These are phyloP conservation scores for Chouioia cunea DNA, from an alignment of 2,888 invertebrate species.

Conservation along the genomic window DNA sequence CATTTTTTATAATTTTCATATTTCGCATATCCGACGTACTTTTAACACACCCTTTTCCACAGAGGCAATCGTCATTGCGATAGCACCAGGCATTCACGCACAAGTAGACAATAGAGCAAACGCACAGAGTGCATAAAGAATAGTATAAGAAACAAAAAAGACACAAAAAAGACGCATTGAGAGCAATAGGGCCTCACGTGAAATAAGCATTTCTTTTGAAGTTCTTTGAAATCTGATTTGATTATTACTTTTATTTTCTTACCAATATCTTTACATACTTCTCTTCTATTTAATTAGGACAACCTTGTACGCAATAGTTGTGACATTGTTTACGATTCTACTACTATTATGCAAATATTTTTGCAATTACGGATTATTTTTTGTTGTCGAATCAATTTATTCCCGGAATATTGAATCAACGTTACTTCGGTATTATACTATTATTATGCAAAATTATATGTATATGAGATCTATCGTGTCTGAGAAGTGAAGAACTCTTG, in stretches of 20 bases:
- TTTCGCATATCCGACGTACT: neutral
- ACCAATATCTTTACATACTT: no score
- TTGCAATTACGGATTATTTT: neutral
- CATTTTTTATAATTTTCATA: constrained; percentile 7
- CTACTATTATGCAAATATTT: constrained; percentile 24
- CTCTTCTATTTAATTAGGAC: no score
- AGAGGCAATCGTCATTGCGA: constrained; percentile 8
- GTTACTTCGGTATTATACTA: no score
- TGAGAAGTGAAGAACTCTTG: neutral
- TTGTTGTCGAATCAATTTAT: no score
- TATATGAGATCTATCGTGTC: neutral
- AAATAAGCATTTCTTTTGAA: neutral
- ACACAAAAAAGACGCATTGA: neutral
- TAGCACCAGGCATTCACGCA: constrained; percentile 29
- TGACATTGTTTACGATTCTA: constrained; percentile 27
- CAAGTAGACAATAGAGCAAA: constrained; percentile 45
- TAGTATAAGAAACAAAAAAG: constrained; percentile 25
- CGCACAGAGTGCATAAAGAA: constrained; percentile 26
- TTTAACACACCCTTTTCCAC: constrained; percentile 1
- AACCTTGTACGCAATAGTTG: no score
- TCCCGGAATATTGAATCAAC: no score
- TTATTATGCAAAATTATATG: no score
- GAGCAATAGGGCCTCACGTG: no score
- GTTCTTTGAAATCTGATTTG: no score
- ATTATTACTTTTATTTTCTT: no score